Conservation (phyloP, 2,113 vertebrate species). For the Butorides virescens region DNA sequence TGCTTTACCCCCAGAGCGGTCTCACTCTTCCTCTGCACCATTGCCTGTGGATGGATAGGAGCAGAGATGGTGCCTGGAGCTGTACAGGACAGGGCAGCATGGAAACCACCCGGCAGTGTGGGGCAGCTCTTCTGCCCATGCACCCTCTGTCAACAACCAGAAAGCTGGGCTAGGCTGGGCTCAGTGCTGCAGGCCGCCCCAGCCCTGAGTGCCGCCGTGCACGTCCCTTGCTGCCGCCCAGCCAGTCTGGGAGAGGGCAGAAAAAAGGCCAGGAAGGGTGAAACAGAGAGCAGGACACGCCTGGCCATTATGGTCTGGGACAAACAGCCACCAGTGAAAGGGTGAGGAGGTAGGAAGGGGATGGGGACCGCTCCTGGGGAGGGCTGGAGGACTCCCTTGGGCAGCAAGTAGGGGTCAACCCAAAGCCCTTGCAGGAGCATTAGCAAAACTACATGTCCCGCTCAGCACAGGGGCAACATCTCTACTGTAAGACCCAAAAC, state of each 20-base stretch:
- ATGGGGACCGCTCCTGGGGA: rapidly evolving
- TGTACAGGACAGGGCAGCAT: too few relatives aligned
- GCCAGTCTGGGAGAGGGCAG: neutral
- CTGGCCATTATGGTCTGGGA: neutral
- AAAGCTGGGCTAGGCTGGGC: neutral
- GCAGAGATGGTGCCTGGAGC: neutral
- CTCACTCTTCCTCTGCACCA: rapidly evolving
- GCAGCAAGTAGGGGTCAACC: neutral
- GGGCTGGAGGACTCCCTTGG: neutral
- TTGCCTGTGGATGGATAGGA: neutral
- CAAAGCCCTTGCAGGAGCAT: neutral
- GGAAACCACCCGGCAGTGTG: neutral
- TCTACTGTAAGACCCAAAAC: neutral
- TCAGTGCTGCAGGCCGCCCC: too few relatives aligned
- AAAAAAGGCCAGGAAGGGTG: neutral
- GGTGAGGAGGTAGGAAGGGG: neutral
- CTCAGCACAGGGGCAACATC: neutral
- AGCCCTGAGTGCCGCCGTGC: neutral
- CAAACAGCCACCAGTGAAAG: neutral
- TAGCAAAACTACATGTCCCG: neutral
- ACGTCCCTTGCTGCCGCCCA: neutral
- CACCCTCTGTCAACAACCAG: neutral
- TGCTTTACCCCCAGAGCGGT: neutral
- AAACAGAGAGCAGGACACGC: neutral
- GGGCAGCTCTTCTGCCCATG: neutral